Evolutionary conservation across 2,888 invertebrate genomes (phyloP), one percentile per base, ranked within the genome.

Genomic region (Drosophila mettleri): DNA sequence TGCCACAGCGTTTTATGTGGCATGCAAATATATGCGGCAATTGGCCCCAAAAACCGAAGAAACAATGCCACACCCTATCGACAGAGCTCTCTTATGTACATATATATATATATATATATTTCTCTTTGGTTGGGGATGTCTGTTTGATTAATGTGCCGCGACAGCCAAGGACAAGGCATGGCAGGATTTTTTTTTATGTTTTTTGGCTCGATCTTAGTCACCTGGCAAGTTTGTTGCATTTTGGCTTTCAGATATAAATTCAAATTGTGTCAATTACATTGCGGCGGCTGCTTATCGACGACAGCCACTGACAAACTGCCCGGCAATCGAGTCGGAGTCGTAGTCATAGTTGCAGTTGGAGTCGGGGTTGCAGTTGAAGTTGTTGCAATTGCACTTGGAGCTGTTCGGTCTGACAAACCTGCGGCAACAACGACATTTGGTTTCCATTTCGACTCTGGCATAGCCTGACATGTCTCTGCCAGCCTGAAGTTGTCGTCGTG

Each of bases 231-330:
- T 58, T 31, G 20, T 33, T 33, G 54, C 45, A 52, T 55, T 34
- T 48, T 39, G 52, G 61, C 29, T 41, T 69, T 74, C 67, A 78
- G 74, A 80, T 84, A 85, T 86, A 84, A 87, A 86, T 86, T 87
- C 82, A 89, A 86, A 86, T 86, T 86, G 86, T 86, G 86, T 86
- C 86, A 89, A 89, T 86, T 86, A 86, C 85, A 82, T 80, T 64
- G 81, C 71, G 64, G 84, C 76, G 73, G 73, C 70, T 74, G 85
- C 74, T 85, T 85, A 86, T 84, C 83, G 86, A 73, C 73, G 83
- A 76, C 79, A 80, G 71, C 58, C 67, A 29, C 78, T 84, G 87
- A 85, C 89, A 79, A 82, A 78, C 80, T 83, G 65, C 63, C 61
- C 49, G 27, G 59, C 76, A 71, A 49, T 49, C 49, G 49, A 49